Evolutionary conservation across 2,113 vertebrate genomes (phyloP).

Genomic region (Psittacara wagleri): DNA sequence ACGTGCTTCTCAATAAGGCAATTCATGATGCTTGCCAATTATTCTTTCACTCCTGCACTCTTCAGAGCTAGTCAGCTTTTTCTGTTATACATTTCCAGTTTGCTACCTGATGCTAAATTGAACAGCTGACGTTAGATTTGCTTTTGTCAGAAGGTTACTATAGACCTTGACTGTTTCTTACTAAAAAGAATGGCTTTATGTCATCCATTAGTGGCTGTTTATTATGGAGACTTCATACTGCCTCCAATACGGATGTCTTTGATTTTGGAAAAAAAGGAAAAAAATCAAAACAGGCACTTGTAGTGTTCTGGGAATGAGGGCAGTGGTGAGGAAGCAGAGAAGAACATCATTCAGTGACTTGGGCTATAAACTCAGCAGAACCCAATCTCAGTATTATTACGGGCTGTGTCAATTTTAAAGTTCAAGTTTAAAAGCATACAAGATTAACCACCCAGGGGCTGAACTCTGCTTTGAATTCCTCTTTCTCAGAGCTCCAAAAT

Average conservation of each 20-base stretch:
- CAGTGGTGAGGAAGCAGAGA: not conserved
- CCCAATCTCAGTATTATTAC: not conserved
- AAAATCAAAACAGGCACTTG: constrained; percentile 35
- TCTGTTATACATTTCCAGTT: not conserved
- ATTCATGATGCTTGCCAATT: not conserved
- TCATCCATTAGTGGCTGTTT: constrained; percentile 3
- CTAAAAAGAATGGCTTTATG: constrained; percentile 16
- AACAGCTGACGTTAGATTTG: not conserved
- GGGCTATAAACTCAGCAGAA: constrained; percentile 22
- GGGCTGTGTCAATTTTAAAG: not conserved
- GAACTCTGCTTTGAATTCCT: not conserved
- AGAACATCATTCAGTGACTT: not conserved
- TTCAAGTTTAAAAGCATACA: not conserved
- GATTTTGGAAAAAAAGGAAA: constrained; percentile 22
- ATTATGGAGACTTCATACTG: not conserved
- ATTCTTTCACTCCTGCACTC: not conserved
- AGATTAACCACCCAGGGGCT: not conserved
- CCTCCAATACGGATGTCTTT: not conserved
- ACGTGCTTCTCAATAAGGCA: accelerated
- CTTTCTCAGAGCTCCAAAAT: not conserved
- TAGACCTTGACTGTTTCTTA: constrained; percentile 5
- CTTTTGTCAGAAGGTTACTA: constrained; percentile 8
- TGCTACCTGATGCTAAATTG: not conserved
- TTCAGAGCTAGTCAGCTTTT: not conserved
- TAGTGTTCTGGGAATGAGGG: not conserved